phyloP scores from a whole-genome alignment of 2,797 vertebrate genomes.

The Chelonia mydas region DNA sequence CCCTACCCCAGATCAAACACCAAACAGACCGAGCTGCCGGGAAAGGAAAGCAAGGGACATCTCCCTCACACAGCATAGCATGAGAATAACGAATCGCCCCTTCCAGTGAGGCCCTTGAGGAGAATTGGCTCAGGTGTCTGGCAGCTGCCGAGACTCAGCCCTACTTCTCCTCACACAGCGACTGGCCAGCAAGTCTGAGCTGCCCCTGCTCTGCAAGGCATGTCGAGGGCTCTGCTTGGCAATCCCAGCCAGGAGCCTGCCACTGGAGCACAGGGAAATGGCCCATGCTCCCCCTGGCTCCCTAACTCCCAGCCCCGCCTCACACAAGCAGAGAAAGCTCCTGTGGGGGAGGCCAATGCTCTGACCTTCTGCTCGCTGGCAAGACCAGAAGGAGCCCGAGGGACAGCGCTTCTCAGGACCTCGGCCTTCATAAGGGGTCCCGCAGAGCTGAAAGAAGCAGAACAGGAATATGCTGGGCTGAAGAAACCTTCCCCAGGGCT shows the following conservation, averaged over 20 bases:
- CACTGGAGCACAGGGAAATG: not conserved
- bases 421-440: not conserved
- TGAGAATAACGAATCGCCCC: too few relatives aligned
- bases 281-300: too few relatives aligned
- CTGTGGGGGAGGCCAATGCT: accelerated
- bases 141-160: too few relatives aligned
- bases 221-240: not conserved
- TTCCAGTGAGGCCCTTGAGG: too few relatives aligned
- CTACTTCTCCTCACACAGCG: too few relatives aligned
- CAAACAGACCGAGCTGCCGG: too few relatives aligned
- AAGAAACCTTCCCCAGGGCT: not conserved
- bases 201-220: too few relatives aligned
- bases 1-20: too few relatives aligned
- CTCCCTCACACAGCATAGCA: too few relatives aligned
- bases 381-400: not conserved
- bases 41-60: too few relatives aligned
- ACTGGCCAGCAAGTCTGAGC: too few relatives aligned
- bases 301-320: not conserved
- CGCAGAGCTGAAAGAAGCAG: not conserved
- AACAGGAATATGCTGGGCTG: not conserved
- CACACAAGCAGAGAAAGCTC: not conserved
- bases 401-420: not conserved
- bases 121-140: too few relatives aligned
- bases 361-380: conserved; percentile 6
- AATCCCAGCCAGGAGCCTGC: not conserved